phyloP scores from a whole-genome alignment of 2,797 vertebrate species.

The Cuniculus paca region DNA sequence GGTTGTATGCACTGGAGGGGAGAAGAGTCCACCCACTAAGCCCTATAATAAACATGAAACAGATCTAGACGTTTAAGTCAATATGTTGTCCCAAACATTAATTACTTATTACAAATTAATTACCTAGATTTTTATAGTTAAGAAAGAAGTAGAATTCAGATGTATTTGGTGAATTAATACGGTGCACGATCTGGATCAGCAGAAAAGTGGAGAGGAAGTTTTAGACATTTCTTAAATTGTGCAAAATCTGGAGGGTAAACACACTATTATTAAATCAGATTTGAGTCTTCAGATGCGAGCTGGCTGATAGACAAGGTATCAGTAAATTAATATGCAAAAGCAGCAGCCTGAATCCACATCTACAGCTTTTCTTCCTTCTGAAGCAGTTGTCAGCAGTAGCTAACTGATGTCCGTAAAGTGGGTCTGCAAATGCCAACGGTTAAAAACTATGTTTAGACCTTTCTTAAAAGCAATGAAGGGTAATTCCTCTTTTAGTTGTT shows the following conservation, averaged over 20 bases:
- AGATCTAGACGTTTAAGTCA: neutral
- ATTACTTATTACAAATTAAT: conserved; percentile 25
- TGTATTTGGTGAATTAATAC: neutral
- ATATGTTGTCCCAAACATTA: neutral
- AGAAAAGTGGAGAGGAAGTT: neutral
- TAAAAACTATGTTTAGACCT: neutral
- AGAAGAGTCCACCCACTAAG: neutral
- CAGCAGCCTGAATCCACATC: neutral
- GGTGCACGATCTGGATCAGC: neutral
- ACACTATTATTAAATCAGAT: neutral
- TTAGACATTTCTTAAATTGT: neutral
- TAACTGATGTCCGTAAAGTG: conserved; percentile 52
- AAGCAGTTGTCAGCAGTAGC: conserved; percentile 33
- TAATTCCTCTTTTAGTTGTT: neutral
- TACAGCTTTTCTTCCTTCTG: neutral
- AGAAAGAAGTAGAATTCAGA: neutral
- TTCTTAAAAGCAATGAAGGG: neutral
- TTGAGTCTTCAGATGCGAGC: conserved; percentile 7
- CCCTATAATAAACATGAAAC: neutral
- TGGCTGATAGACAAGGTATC: neutral
- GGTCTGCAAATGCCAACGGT: conserved; percentile 12
- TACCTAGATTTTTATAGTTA: neutral
- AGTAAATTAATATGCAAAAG: neutral
- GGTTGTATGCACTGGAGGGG: neutral
- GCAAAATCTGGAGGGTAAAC: neutral